Base-by-base conservation (phyloP, 2,113 vertebrate genomes). In the Bostrychus sinensis region DNA sequence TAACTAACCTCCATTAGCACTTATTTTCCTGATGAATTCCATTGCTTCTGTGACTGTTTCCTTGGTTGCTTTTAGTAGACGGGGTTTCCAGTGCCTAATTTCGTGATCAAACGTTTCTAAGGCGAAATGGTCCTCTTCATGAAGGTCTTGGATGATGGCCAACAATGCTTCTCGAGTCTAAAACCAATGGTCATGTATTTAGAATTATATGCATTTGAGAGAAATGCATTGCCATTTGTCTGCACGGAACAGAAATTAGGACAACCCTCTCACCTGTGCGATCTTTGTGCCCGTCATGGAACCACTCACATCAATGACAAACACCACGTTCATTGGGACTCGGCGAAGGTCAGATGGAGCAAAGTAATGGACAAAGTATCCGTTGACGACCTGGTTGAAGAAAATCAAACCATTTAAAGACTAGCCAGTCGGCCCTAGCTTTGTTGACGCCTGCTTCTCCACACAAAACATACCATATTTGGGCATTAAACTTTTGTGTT, bases 361-460 rank as follows among this genome's bases (percentile, higher is more conserved):
- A 74, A 93, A 93, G 71, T 83, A 92, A 66, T 93, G 92, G 46
- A 93, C 92, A 82, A 93, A 93, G 65, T 93, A 91, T 32, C 92
- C 92, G 11, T 93, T 93, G 28, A 87, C 84, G 59, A 93, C 72
- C 92, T 93, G 83, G 4, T 14, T 25, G 66, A 68, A 25, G 20
- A 39, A 53, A 46, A 32, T 3, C 14, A 39, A 39, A 39, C 3
- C n/a, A 45, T 45, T 17, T 45, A 20, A 26, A 32, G 32, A 34
- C 7, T 34, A 7, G 32, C 4, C 32, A 34, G 32, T 34, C 32
- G 11, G 32, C 11, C n/a, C n/a, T n/a, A n/a, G n/a, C n/a, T n/a
- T n/a, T n/a, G n/a, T n/a, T n/a, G n/a, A n/a, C n/a, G n/a, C n/a
- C n/a, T n/a, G n/a, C n/a, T n/a, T n/a, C n/a, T n/a, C n/a, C n/a